A percentile compares a stretch with the other conserved stretches of the same genome.
These are phyloP conservation scores for Amia ocellicauda DNA, from an alignment of 2,113 vertebrate species.

Conservation along the genomic window DNA sequence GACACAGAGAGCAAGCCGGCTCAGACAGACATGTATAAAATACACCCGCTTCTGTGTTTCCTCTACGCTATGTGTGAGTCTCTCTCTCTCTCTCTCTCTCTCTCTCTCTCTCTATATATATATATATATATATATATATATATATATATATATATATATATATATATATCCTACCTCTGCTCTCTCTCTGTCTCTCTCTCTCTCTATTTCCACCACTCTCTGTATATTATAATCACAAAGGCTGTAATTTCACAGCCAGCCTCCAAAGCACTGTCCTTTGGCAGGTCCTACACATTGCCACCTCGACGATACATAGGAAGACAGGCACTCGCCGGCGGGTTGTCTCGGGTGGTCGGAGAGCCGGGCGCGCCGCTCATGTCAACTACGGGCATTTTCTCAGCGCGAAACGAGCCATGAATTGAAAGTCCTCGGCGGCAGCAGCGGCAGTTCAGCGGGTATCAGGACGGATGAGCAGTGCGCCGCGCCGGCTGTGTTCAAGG, in stretches of 20 bases:
- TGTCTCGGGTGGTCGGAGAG: constrained; percentile 32
- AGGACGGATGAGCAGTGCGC: neutral
- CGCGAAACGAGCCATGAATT: constrained; percentile 5
- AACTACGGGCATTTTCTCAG: constrained; percentile 35
- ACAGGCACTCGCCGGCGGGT: constrained; percentile 39
- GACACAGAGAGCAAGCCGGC: constrained; percentile 33
- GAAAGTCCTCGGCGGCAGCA: constrained; percentile 4
- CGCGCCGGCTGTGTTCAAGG: constrained; percentile 18
- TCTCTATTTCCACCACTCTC: neutral
- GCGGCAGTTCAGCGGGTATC: neutral
- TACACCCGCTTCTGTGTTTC: constrained; percentile 22
- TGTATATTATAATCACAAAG: constrained; percentile 22
- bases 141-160: neutral
- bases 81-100: constrained; percentile 18
- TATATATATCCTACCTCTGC: too few species aligned
- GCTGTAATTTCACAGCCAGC: constrained; percentile 39
- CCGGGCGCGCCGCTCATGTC: constrained; percentile 20
- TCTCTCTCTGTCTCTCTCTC: neutral
- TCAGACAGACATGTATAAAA: constrained; percentile 20
- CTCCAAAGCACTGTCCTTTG: constrained; percentile 39
- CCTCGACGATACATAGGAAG: constrained; percentile 35
- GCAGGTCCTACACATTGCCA: constrained; percentile 42
- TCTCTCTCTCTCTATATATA: neutral
- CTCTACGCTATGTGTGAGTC: constrained; percentile 47
- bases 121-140: neutral